These are phyloP conservation scores for Gryllus longicercus DNA, from an alignment of 2,888 invertebrate species.

Conservation along the genomic window DNA sequence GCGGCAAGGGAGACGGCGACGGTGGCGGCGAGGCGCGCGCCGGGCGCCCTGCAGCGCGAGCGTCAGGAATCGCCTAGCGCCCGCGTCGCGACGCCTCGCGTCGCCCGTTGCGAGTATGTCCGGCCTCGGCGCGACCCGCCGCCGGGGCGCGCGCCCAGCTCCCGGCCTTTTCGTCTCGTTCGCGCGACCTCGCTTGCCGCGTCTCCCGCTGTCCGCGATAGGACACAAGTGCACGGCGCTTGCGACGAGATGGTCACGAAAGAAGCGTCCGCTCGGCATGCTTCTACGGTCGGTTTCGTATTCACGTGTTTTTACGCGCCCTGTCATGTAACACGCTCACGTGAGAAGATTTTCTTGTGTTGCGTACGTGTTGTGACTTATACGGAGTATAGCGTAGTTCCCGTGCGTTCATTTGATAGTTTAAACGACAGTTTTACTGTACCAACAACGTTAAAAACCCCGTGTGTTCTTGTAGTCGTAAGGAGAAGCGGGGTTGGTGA, in stretches of 20 bases:
- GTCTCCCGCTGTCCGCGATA: background rate
- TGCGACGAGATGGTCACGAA: no score
- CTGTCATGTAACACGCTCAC: background rate
- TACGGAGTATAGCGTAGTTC: background rate
- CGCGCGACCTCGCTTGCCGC: background rate
- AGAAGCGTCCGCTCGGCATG: no score
- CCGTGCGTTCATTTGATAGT: background rate
- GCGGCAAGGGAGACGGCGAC: no score
- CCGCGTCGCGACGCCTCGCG: background rate
- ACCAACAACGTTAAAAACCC: background rate
- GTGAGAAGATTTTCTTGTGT: background rate
- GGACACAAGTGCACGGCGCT: no score
- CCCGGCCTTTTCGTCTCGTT: background rate
- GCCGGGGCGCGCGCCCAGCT: background rate
- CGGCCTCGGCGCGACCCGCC: background rate
- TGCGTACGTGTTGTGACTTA: background rate
- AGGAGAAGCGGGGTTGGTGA: constrained; percentile 17
- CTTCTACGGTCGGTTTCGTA: background rate
- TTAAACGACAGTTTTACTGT: background rate
- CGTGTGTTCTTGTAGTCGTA: background rate
- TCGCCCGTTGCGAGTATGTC: background rate
- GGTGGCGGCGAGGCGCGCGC: background rate
- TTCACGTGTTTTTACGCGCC: background rate
- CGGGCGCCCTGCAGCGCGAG: background rate
- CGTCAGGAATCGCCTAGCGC: background rate